These are phyloP conservation scores for Galeopsomyia nigrocyanea DNA, from an alignment of 2,888 invertebrate species.

Conservation along the genomic window DNA sequence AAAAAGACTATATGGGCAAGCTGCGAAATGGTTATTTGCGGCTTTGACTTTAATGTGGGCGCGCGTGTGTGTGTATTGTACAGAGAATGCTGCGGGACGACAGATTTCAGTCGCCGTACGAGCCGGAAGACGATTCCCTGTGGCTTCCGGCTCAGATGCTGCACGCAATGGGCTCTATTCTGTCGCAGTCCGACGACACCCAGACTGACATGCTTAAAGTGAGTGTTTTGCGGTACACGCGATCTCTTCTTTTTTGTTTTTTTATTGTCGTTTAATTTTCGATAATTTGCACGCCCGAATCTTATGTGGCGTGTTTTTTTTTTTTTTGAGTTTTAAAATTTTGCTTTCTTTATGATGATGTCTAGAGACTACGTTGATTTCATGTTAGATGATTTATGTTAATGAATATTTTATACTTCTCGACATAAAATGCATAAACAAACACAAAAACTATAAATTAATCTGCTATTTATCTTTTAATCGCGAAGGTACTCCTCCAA, in stretches of 20 bases:
- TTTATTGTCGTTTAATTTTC: too few species aligned
- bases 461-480: too few species aligned
- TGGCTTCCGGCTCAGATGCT: constrained; percentile 94
- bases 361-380: too few species aligned
- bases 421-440: too few species aligned
- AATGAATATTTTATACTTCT: too few species aligned
- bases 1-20: too few species aligned
- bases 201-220: constrained; percentile 82
- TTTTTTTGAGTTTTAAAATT: not conserved
- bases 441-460: too few species aligned
- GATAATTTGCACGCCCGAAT: too few species aligned
- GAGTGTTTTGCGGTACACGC: constrained; percentile 52
- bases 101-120: constrained; percentile 89
- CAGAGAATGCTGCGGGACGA: constrained; percentile 93
- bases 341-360: too few species aligned
- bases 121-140: constrained; percentile 91
- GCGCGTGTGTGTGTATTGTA: constrained; percentile 39
- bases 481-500: constrained; percentile 80
- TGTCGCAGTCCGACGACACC: constrained; percentile 86
- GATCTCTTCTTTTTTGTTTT: too few species aligned
- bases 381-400: too few species aligned
- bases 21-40: not conserved
- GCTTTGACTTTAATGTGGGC: constrained; percentile 2
- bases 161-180: constrained; percentile 85
- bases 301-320: too few species aligned